Base-by-base conservation (phyloP, 35 echinoderm and acorn worm genomes). In the Ophiothrix spiculata region DNA sequence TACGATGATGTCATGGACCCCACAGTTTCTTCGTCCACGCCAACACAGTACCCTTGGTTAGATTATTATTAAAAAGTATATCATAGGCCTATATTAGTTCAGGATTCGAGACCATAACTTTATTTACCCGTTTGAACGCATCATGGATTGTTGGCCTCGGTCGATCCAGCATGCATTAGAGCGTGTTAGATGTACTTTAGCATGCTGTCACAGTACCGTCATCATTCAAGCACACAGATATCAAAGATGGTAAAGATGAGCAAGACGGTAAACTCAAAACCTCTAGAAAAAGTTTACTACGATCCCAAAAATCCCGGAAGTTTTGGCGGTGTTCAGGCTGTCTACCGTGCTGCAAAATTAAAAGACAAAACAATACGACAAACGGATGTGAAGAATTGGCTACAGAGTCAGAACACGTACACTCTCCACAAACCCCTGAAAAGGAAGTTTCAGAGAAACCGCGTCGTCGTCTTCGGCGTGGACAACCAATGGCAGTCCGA, bases 401-500 rank as follows among this genome's bases (percentile, higher is more conserved):
- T 90, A 25, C 64, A 35, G 56, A 37, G 69, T n/a, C 87, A 82
- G 42, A 56, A 56, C 77, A 89, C 87, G 0, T 82, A 90, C 40
- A 90, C 80, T 23, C 64, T 83, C 4, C 87, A 90, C 79, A 90
- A 83, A 54, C 87, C 87, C 13, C 73, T 12, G 21, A 79, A 37
- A 87, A n/a, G 45, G 77, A 56, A 37, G 4, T 87, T 91, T 88
- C 29, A 37, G 32, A 35, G 88, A 25, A 94, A 91, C 46, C 39
- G 63, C 13, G 93, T 95, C 16, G 49, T 84, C 29, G 89, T 95
- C 6, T 39, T 38, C 35, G 79, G 83, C 13, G 87, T 95, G n/a
- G 92, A 94, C 64, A 76, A 88, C 16, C 87, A 90, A 39, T 94
- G 83, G 87, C 73, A 94, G 76, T 79, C 84, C 0, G 87, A 94